A percentile compares a stretch with the other conserved stretches of the same genome.
Conservation (phyloP, 2,888 invertebrate species). For the Andrena hattorfiana region DNA sequence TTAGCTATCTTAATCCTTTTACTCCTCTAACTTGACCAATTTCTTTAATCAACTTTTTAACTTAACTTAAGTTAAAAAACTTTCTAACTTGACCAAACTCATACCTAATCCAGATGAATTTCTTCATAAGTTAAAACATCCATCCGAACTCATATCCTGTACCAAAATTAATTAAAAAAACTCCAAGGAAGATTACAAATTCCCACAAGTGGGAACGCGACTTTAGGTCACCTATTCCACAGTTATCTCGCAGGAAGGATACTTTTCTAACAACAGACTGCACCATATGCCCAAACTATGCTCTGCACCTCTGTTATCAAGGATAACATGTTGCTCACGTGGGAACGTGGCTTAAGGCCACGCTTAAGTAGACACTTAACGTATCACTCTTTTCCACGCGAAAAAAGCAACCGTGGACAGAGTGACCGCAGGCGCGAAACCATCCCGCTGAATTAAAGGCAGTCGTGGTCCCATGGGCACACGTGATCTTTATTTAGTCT, state of each 20-base stretch:
- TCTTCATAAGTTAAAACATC: too few relatives aligned
- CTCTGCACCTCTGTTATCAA: too few relatives aligned
- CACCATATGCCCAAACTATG: too few relatives aligned
- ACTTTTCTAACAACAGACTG: too few relatives aligned
- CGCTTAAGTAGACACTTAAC: neutral
- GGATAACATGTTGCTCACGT: neutral
- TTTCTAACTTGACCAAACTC: too few relatives aligned
- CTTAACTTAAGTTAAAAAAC: too few relatives aligned
- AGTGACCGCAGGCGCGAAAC: constrained; percentile 22
- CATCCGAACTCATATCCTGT: too few relatives aligned
- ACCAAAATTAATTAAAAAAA: neutral
- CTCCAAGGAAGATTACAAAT: neutral
- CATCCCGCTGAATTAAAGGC: constrained; percentile 53
- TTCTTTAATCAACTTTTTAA: too few relatives aligned
- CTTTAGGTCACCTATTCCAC: neutral
- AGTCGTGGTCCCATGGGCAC: constrained; percentile 24
- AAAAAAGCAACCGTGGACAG: neutral
- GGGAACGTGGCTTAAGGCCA: neutral
- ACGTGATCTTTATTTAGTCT: constrained; percentile 64
- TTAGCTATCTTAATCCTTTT: too few relatives aligned
- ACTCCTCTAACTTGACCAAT: too few relatives aligned
- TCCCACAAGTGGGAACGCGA: neutral
- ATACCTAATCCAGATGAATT: too few relatives aligned
- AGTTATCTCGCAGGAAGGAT: too few relatives aligned
- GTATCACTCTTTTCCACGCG: neutral